Evolutionary conservation across 2,888 invertebrate genomes (phyloP), one percentile per base, ranked within the genome.

Genomic region (Branchellion lobata): DNA sequence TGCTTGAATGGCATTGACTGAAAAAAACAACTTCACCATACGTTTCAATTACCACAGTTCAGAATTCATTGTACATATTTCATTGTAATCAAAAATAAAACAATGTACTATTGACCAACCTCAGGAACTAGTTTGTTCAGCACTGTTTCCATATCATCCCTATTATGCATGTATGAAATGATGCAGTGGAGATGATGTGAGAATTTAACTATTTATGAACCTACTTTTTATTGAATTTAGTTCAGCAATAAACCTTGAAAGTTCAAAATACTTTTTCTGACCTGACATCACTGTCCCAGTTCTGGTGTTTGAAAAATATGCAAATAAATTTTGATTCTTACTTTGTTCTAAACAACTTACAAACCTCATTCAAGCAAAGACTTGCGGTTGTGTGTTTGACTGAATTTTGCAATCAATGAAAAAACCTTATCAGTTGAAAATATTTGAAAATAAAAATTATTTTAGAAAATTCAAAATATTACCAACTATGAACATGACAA

Each of bases 111-210:
- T n/a, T n/a, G n/a, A n/a, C n/a, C n/a, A 86, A 90, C 90, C 89
- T 97, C 96, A 88, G 96, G 96, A 89, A 97, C 94, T 89, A 97
- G 94, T 92, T 95, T 95, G 90, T 96, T 96, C 89, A 97, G 91
- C 94, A 97, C 95, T 95, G 96, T 96, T 90, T 97, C 96, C 95
- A 96, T 96, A 88, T 97, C 97, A 88, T 95, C 95, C 89, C 95
- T 91, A 84, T 68, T 29, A n/a, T n/a, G n/a, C n/a, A n/a, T n/a
- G n/a, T n/a, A n/a, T n/a, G n/a, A n/a, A n/a, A n/a, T n/a, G n/a
- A n/a, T n/a, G n/a, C n/a, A n/a, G n/a, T n/a, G n/a, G n/a, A n/a
- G n/a, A n/a, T n/a, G n/a, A n/a, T n/a, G n/a, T n/a, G n/a, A n/a
- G n/a, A n/a, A n/a, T n/a, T n/a, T n/a, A n/a, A n/a, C n/a, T n/a